A percentile compares a stretch with the other conserved stretches of the same genome.
Evolutionary conservation across 1,140 invertebrate species (phyloP).

Genomic region (Euura saliciscinereae): DNA sequence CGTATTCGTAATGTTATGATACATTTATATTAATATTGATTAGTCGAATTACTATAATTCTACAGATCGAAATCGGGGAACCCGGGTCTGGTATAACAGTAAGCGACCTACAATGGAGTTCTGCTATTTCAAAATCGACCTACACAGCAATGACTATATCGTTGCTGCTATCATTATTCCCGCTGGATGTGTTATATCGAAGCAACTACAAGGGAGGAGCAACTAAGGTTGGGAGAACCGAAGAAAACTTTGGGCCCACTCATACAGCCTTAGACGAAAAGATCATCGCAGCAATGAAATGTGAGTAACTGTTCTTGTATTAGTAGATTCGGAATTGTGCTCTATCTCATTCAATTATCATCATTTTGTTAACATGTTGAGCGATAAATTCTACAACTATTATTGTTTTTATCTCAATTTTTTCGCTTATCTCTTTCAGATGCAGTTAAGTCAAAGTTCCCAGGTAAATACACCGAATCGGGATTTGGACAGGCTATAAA

Average conservation of each 20-base stretch:
- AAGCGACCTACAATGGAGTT: background rate
- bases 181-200: slow-evolving; percentile 4
- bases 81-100: slow-evolving; percentile 1
- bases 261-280: slow-evolving; percentile 10
- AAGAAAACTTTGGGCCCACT: background rate
- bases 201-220: slow-evolving; percentile 9
- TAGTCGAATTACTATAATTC: too few relatives aligned
- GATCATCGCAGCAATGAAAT: background rate
- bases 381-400: too few relatives aligned
- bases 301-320: background rate
- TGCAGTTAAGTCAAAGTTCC: too few relatives aligned
- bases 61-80: slow-evolving; percentile 4
- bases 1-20: too few relatives aligned
- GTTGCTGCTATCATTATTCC: slow-evolving; percentile 2
- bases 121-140: background rate
- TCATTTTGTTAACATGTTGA: too few relatives aligned
- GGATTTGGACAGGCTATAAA: too few relatives aligned
- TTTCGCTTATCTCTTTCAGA: too few relatives aligned
- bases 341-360: too few relatives aligned
- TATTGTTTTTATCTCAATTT: too few relatives aligned
- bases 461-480: too few relatives aligned
- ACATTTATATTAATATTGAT: too few relatives aligned
- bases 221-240: background rate
- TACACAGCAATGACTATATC: background rate
- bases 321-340: too few relatives aligned